phyloP scores from a whole-genome alignment of 2,888 invertebrate species.

The Bugulina stolonifera region DNA sequence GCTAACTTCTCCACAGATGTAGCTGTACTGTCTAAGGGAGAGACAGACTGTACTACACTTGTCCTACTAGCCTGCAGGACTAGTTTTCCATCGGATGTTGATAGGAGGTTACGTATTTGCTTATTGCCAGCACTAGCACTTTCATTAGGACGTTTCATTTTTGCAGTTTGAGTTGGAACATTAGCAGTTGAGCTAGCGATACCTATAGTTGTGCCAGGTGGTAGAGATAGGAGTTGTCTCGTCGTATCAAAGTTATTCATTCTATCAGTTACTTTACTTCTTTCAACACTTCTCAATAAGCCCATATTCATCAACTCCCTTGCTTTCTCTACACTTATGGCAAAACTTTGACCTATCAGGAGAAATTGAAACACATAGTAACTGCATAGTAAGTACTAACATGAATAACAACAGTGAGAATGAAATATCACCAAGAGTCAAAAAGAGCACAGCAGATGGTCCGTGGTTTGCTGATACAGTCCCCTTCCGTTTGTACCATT shows the following conservation, averaged over 20 bases:
- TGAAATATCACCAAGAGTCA: no score
- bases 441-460: no score
- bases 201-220: not conserved
- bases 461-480: no score
- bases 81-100: not conserved
- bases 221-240: not conserved
- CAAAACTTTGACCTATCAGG: not conserved
- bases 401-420: no score
- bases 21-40: not conserved
- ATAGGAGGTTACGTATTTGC: not conserved
- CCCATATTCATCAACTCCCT: conserved; percentile 20
- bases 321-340: conserved; percentile 3
- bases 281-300: not conserved
- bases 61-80: not conserved
- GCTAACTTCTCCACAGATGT: not conserved
- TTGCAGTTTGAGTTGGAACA: not conserved
- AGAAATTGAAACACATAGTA: no score
- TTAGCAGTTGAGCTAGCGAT: not conserved
- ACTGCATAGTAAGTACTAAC: no score
- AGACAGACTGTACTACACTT: not conserved
- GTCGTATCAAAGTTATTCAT: not conserved
- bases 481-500: no score
- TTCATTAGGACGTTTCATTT: not conserved
- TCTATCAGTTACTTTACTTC: not conserved
- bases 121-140: not conserved